Conservation (phyloP, 2,888 invertebrate species). For the Tenthredo amoena region DNA sequence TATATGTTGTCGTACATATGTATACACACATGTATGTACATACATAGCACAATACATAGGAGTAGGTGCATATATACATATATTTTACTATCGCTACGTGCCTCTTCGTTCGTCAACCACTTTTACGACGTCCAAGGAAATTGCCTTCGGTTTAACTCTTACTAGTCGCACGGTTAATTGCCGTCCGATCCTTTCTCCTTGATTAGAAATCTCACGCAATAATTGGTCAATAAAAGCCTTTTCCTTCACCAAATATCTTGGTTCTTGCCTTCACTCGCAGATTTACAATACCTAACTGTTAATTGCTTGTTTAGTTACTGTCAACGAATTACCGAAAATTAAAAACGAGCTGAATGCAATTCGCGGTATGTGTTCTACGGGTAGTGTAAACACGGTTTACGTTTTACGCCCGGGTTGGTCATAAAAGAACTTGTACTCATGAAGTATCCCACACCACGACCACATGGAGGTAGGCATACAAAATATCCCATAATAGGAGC, state of each 20-base stretch:
- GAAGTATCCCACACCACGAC: not conserved
- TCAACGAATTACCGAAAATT: not conserved
- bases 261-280: not conserved
- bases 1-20: not conserved
- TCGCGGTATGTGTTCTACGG: not conserved
- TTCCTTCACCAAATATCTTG: not conserved
- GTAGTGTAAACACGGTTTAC: not conserved
- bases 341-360: not conserved
- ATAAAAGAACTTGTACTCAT: not conserved
- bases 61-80: slow-evolving; percentile 10
- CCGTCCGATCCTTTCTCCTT: slow-evolving; percentile 4
- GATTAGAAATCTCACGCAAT: slow-evolving; percentile 29
- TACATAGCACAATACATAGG: not conserved
- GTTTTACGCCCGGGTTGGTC: not conserved
- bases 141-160: slow-evolving; percentile 6
- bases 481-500: not conserved
- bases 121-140: slow-evolving; percentile 33
- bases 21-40: slow-evolving; percentile 4
- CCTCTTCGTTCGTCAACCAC: not conserved
- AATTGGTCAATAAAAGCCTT: slow-evolving; percentile 18
- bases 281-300: not conserved
- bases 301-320: not conserved
- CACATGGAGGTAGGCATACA: not conserved
- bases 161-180: slow-evolving; percentile 4
- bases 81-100: slow-evolving; percentile 41